phyloP scores from a whole-genome alignment of 2,113 vertebrate genomes.

The Cygnus buccinator region DNA sequence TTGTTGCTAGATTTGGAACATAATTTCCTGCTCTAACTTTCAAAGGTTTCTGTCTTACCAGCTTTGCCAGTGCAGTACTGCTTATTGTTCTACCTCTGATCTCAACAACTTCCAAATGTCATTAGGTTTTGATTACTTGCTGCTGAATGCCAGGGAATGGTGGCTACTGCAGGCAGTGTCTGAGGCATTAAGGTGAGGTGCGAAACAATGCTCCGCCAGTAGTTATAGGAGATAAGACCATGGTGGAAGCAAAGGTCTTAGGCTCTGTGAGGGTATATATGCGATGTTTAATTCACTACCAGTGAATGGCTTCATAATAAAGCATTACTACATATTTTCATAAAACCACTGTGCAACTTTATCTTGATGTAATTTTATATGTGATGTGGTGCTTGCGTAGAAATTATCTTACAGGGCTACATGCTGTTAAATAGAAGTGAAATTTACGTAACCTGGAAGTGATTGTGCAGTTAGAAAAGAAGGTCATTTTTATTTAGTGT shows the following conservation, averaged over 20 bases:
- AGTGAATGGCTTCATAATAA: neutral
- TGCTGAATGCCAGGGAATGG: neutral
- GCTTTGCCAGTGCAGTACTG: neutral
- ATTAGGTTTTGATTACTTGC: neutral
- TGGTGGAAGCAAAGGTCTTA: neutral
- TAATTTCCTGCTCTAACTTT: neutral
- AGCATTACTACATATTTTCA: neutral
- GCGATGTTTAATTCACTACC: neutral
- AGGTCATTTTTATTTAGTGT: fast-evolving
- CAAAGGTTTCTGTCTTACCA: neutral
- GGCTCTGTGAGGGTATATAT: neutral
- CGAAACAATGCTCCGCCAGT: neutral
- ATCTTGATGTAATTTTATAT: neutral
- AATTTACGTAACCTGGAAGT: neutral
- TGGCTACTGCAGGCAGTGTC: neutral
- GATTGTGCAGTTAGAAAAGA: neutral
- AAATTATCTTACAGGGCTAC: neutral
- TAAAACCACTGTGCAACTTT: neutral
- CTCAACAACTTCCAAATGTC: neutral
- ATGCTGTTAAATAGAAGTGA: neutral
- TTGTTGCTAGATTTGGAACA: neutral
- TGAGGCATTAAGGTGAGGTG: neutral
- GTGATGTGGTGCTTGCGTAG: neutral
- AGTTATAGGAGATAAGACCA: neutral
- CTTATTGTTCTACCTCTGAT: neutral